Evolutionary conservation across 1,140 invertebrate genomes (phyloP).

Genomic region (Ips typographus): DNA sequence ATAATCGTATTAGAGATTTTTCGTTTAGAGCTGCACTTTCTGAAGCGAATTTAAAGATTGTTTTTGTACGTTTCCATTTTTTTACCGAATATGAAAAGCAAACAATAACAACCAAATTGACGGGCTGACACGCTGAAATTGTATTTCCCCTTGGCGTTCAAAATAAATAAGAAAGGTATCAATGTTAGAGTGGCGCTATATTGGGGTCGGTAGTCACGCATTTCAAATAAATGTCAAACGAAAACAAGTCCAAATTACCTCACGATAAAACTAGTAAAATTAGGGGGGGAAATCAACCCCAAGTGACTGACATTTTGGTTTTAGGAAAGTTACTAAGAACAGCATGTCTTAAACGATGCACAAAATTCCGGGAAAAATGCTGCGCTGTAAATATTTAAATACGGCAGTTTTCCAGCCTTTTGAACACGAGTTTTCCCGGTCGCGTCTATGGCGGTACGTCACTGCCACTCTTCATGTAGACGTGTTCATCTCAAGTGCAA

Average conservation of each 20-base stretch:
- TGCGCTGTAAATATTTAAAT: constrained; percentile 17
- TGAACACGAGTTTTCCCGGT: constrained; percentile 3
- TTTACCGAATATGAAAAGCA: neutral
- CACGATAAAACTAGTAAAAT: neutral
- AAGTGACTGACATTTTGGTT: neutral
- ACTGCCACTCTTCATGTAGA: constrained; percentile 28
- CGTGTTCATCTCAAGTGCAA: constrained; percentile 34
- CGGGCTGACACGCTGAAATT: neutral
- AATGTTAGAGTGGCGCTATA: constrained; percentile 1
- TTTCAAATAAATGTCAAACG: constrained; percentile 3
- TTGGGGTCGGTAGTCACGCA: constrained; percentile 1
- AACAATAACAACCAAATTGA: neutral
- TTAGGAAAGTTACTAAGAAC: too few relatives aligned
- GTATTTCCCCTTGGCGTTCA: constrained; percentile 4
- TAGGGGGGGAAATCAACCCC: neutral
- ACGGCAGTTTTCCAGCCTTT: constrained; percentile 15
- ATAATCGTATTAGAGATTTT: too few relatives aligned
- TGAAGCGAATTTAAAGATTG: too few relatives aligned
- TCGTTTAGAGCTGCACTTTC: too few relatives aligned
- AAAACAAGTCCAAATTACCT: constrained; percentile 1
- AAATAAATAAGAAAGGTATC: constrained; percentile 4
- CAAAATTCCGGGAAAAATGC: constrained; percentile 6
- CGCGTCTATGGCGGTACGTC: constrained; percentile 10
- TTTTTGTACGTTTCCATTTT: too few relatives aligned
- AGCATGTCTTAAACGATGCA: constrained; percentile 2